A percentile compares a stretch with the other conserved stretches of the same genome.
phyloP scores from a whole-genome alignment of 2,113 vertebrate species.

The Mus spicilegus region DNA sequence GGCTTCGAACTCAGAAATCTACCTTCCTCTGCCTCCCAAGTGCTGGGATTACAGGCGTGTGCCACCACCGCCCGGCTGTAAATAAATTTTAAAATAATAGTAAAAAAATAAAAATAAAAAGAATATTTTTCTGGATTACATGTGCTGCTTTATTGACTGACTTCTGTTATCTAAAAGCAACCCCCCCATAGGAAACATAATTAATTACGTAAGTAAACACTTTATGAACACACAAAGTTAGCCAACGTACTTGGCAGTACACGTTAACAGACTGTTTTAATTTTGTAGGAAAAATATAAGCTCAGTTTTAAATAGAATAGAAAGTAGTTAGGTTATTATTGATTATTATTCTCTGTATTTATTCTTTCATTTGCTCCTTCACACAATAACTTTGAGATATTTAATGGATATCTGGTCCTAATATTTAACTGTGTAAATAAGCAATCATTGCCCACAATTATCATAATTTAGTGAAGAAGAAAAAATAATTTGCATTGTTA shows the following conservation, averaged over 20 bases:
- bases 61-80: too few relatives aligned
- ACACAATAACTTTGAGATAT: neutral
- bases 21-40: too few relatives aligned
- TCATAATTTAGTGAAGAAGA: slow-evolving; percentile 20
- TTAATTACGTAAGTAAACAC: neutral
- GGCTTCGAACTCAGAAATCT: too few relatives aligned
- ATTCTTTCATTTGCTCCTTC: neutral
- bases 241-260: neutral
- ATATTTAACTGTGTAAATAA: neutral
- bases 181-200: neutral
- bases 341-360: neutral
- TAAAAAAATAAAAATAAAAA: too few relatives aligned
- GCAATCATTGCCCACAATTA: neutral
- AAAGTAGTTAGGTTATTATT: neutral
- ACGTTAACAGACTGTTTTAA: neutral
- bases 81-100: too few relatives aligned
- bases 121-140: too few relatives aligned
- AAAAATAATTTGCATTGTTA: neutral
- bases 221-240: neutral
- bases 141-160: too few relatives aligned
- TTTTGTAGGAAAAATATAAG: neutral
- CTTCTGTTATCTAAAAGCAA: too few relatives aligned
- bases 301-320: neutral
- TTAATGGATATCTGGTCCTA: neutral
- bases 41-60: too few relatives aligned